Evolutionary conservation across 1,140 invertebrate species (phyloP), one percentile per base, ranked within the genome.

Genomic region (Lepidurus arcticus): DNA sequence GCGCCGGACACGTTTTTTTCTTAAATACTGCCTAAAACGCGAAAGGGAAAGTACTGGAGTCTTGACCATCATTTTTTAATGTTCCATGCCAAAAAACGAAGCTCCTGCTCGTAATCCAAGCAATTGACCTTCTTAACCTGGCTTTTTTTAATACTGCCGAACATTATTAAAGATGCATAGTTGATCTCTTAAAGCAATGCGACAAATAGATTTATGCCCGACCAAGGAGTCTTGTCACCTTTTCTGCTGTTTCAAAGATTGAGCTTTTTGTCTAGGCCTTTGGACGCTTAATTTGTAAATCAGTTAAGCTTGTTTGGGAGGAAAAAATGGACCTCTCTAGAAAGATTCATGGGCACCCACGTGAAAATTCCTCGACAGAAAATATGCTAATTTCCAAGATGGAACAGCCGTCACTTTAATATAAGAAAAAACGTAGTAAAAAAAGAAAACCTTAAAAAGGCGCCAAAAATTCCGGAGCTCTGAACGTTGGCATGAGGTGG

Each of bases 401-500:
- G 13, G 53, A 13, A 21, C 16, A 65, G 21, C 6, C 53, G 13
- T 16, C 53, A 16, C 1, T n/a, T n/a, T 7, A 65, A 7, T 65
- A n/a, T 16, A 21, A 16, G 53, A 65, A 21, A 65, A 65, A 65
- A 7, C 7, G 21, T 16, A 65, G 16, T 3, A 47, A 47, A 65
- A 65, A 11, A 34, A 34, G 2, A 4, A 34, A 34, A 34, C 34
- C 34, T 34, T 34, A 34, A 34, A 34, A 65, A 13, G 53, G n/a
- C 53, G 53, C 53, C 53, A 16, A 65, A 65, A 11, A 65, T 65
- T 65, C 53, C 53, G 53, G 53, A 65, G 21, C 7, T 65, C 9
- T 7, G 53, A 65, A 65, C 53, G 53, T 65, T 65, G 53, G 53
- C 53, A n/a, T 65, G 6, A 65, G 53, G 53, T 65, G 53, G 53